Percentiles rank a stretch among this genome's conserved stretches.
Conservation (phyloP, 1,140 invertebrate genomes). For the Tetramorium simillimum region DNA sequence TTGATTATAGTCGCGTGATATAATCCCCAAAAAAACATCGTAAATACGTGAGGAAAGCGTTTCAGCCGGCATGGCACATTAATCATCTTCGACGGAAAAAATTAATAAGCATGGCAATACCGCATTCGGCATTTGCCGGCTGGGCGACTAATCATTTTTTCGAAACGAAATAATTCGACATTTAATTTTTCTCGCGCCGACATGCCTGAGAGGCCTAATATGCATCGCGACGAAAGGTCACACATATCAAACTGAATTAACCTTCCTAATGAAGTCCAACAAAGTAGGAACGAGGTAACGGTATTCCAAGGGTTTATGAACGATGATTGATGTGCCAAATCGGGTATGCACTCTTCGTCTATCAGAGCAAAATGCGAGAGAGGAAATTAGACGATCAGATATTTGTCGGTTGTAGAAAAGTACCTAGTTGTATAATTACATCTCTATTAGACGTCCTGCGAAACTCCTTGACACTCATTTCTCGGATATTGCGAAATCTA, state of each 20-base stretch:
- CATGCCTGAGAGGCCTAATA: neutral
- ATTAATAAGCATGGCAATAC: neutral
- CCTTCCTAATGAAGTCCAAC: constrained; percentile 55
- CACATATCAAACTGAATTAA: constrained; percentile 48
- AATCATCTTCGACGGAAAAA: neutral
- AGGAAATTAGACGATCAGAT: constrained; percentile 18
- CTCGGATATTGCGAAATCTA: neutral
- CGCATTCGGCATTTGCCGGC: neutral
- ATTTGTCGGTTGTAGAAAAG: neutral
- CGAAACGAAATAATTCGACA: neutral
- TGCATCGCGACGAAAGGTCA: constrained; percentile 44
- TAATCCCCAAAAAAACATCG: neutral
- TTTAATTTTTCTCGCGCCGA: constrained; percentile 22
- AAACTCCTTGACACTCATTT: neutral
- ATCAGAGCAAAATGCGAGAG: constrained; percentile 18
- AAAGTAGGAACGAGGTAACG: constrained; percentile 53
- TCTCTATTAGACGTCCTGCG: neutral
- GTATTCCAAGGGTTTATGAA: constrained; percentile 27
- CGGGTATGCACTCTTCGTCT: constrained; percentile 22
- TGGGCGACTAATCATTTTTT: neutral
- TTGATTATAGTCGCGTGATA: neutral
- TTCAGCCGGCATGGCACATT: neutral
- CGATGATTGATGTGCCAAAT: constrained; percentile 55
- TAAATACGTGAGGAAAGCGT: neutral
- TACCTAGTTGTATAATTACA: constrained; percentile 29